Evolutionary conservation across 1,140 invertebrate genomes (phyloP).

Genomic region (Meloidogyne floridensis): DNA sequence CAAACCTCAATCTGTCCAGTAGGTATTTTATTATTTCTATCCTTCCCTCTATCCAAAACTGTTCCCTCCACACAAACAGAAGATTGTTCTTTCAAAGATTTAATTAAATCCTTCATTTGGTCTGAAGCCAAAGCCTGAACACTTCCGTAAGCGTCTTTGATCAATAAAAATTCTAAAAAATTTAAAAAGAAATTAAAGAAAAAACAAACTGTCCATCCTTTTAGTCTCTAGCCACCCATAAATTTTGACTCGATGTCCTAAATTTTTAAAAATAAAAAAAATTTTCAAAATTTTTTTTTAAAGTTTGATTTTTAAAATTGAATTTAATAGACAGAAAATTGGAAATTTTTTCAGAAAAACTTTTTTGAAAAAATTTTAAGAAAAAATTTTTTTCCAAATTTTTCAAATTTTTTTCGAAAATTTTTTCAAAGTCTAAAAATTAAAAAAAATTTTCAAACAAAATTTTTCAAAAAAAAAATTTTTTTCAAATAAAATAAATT

Average conservation of each 20-base stretch:
- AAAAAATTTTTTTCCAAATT: not conserved
- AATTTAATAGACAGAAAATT: too few species aligned
- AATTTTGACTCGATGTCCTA: constrained; percentile 43
- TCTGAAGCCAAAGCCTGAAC: constrained; percentile 43
- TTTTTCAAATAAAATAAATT: constrained; percentile 12
- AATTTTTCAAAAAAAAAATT: not conserved
- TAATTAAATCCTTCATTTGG: constrained; percentile 19
- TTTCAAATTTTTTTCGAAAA: too few species aligned
- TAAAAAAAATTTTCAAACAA: not conserved
- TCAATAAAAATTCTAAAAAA: constrained; percentile 38
- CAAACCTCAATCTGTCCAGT: constrained; percentile 52
- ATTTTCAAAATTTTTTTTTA: too few species aligned
- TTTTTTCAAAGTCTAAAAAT: too few species aligned
- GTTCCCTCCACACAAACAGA: constrained; percentile 35
- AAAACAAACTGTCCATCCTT: constrained; percentile 31
- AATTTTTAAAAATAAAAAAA: not conserved
- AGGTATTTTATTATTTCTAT: constrained; percentile 45
- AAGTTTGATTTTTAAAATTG: too few species aligned
- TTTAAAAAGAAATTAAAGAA: not conserved
- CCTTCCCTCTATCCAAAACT: constrained; percentile 40
- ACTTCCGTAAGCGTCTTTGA: constrained; percentile 43
- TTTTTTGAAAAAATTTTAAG: not conserved
- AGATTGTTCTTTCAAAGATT: constrained; percentile 36
- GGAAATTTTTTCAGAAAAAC: too few species aligned
- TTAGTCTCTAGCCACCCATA: constrained; percentile 50